Base-by-base conservation (phyloP, 2,888 invertebrate genomes). In the Atethmia centrago region DNA sequence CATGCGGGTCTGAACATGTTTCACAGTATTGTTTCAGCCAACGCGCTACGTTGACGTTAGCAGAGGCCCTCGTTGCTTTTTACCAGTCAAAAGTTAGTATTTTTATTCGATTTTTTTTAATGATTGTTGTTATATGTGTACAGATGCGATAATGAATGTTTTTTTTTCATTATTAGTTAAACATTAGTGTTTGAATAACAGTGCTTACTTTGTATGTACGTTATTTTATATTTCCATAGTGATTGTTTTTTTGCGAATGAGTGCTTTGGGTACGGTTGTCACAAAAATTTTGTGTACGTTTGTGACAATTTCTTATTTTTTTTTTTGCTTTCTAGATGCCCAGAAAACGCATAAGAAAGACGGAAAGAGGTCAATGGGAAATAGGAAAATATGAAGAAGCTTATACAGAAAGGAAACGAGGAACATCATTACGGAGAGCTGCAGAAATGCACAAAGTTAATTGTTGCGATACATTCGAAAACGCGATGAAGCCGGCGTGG, bases 81-180 rank as follows among this genome's bases (percentile, higher is more conserved):
- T n/a, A 51, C n/a, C 51, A 5, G 16, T n/a, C n/a, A 64, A 64
- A 64, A 64, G 49, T 36, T 51, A 49, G 36, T 51, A 64, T 64
- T 63, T 62, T 31, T 12, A 47, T 63, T 47, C 4, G 63, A 63
- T 47, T 21, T 63, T 0, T 63, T 63, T 63, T 31, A 8, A 21
- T 47, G 47, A 63, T 63, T 31, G 31, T 47, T 63, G 45, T 63
- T 28, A 47, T 21, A 21, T 31, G 63, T 63, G 14, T 31, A 36
- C 47, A 63, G 28, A 21, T 63, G 47, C 47, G 31, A 12, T 31
- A 14, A 31, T 63, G 8, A 31, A 21, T 49, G 12, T 36, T 36
- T 1, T 58, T 36, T 36, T 19, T 4, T 3, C 3, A 55, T 61
- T 25, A 19, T 25, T 40, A 16, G 25, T 61, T 25, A 4, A 25